phyloP scores from a whole-genome alignment of 2,888 invertebrate genomes.

The Pterostichus madidus region DNA sequence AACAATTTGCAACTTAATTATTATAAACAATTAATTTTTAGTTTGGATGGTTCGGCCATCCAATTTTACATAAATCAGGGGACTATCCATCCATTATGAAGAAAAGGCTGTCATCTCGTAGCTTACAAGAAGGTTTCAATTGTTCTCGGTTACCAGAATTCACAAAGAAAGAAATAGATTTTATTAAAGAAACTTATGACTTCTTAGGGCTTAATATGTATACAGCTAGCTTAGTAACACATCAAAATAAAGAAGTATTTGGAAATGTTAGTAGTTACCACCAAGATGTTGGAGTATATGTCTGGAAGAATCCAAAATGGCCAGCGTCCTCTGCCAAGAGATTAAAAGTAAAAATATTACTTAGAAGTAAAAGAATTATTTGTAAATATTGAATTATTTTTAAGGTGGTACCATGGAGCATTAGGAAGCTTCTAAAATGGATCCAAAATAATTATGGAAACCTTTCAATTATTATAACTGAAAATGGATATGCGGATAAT shows the following conservation, averaged over 20 bases:
- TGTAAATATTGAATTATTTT: neutral
- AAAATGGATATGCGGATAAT: slow-evolving; percentile 80
- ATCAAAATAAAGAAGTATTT: slow-evolving; percentile 1
- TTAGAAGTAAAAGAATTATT: neutral
- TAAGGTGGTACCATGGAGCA: slow-evolving; percentile 81
- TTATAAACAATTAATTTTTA: slow-evolving; percentile 67
- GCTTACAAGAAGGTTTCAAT: slow-evolving; percentile 79
- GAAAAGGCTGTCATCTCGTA: slow-evolving; percentile 79
- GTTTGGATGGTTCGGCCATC: slow-evolving; percentile 80
- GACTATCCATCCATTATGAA: slow-evolving; percentile 81
- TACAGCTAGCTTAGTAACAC: slow-evolving; percentile 71
- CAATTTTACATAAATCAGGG: slow-evolving; percentile 79
- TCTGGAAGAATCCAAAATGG: slow-evolving; percentile 76
- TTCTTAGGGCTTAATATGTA: slow-evolving; percentile 79
- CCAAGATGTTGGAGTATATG: slow-evolving; percentile 75
- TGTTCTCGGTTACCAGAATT: slow-evolving; percentile 79
- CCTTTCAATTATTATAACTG: slow-evolving; percentile 80
- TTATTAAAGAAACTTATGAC: slow-evolving; percentile 77
- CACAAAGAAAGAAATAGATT: slow-evolving; percentile 77
- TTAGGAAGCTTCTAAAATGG: slow-evolving; percentile 79
- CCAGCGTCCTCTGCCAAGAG: slow-evolving; percentile 77
- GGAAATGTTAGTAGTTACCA: slow-evolving; percentile 6
- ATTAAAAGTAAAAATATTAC: slow-evolving; percentile 74
- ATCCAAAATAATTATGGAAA: slow-evolving; percentile 75
- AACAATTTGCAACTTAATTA: slow-evolving; percentile 68